These are phyloP conservation scores for Nyctalus aviator DNA, from an alignment of 2,797 vertebrate genomes.

Conservation along the genomic window DNA sequence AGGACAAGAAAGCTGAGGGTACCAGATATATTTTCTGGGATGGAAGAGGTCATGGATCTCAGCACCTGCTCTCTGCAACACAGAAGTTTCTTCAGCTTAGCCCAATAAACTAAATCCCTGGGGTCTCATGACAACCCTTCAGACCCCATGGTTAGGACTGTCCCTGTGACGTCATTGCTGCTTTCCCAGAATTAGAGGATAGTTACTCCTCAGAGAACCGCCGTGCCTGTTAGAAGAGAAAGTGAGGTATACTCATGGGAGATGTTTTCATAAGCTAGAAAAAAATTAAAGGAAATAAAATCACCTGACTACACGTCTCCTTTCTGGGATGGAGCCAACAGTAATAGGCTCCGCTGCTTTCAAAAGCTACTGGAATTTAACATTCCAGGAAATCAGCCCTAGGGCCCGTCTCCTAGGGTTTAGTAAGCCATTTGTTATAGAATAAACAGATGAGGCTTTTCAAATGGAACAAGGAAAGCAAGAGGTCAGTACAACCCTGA, in stretches of 20 bases:
- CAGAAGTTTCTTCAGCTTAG: background rate
- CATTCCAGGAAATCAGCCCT: slow-evolving; percentile 73
- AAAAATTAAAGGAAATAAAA: slow-evolving; percentile 43
- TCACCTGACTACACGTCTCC: background rate
- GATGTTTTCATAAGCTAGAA: background rate
- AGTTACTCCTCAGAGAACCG: background rate
- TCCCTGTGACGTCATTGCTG: background rate
- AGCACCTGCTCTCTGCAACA: background rate
- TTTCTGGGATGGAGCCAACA: slow-evolving; percentile 63
- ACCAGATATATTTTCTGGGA: background rate
- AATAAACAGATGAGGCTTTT: background rate
- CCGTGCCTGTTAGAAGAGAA: background rate
- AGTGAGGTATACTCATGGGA: background rate
- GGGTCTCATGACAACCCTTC: background rate
- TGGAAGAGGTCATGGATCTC: background rate
- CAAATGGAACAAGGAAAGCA: fast-evolving
- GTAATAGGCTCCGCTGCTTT: slow-evolving; percentile 24
- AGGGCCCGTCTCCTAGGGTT: slow-evolving; percentile 45
- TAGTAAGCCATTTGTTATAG: slow-evolving; percentile 52
- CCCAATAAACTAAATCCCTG: background rate
- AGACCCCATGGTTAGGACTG: background rate
- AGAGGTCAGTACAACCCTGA: background rate
- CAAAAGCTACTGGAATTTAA: slow-evolving; percentile 67
- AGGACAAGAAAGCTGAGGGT: background rate
- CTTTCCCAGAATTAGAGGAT: background rate